Evolutionary conservation across 1,140 invertebrate species (phyloP).

Genomic region (Papilio xuthus): DNA sequence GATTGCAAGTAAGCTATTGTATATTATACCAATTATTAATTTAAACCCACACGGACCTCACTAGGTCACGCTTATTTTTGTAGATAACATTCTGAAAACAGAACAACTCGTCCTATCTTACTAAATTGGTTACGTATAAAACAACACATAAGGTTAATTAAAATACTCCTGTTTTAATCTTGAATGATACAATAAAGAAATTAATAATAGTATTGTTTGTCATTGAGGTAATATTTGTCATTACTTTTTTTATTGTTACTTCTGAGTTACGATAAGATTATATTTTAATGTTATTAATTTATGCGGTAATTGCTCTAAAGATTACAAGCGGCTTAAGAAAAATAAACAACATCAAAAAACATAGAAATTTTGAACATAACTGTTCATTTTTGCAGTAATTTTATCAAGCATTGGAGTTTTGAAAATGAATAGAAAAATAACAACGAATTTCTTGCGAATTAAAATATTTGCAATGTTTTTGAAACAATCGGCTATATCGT

Average conservation of each 20-base stretch:
- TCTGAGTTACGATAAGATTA: background rate
- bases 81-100: constrained; percentile 1
- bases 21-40: background rate
- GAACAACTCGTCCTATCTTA: background rate
- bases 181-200: background rate
- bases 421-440: background rate
- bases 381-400: background rate
- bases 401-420: background rate
- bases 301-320: background rate
- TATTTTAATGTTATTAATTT: background rate
- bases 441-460: too few relatives aligned
- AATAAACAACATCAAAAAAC: background rate
- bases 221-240: background rate
- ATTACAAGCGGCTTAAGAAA: background rate
- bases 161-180: background rate
- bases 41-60: background rate
- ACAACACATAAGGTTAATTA: background rate
- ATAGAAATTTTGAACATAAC: too few relatives aligned
- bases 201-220: too few relatives aligned
- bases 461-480: too few relatives aligned
- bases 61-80: background rate
- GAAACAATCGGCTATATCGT: too few relatives aligned
- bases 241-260: background rate
- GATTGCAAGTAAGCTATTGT: constrained; percentile 31
- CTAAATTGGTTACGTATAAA: background rate